These are phyloP conservation scores for Castor canadensis DNA, from an alignment of 2,113 vertebrate genomes.

Conservation along the genomic window DNA sequence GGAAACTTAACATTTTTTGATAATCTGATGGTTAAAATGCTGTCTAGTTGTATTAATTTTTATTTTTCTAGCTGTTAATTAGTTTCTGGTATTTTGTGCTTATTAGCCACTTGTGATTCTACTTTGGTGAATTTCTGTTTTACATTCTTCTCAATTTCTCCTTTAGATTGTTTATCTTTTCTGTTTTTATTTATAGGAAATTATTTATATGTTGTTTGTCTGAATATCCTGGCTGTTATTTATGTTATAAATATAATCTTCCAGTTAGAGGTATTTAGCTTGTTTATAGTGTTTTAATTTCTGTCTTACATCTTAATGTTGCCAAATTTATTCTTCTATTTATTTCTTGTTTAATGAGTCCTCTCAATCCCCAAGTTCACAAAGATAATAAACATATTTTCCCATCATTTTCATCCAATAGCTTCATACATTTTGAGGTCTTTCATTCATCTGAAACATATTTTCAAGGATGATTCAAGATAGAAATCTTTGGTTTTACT, in stretches of 20 bases:
- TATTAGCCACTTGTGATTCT: not conserved
- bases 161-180: constrained; percentile 42
- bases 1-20: not conserved
- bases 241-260: constrained; percentile 37
- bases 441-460: not conserved
- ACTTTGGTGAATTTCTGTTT: constrained; percentile 42
- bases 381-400: not conserved
- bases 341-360: not conserved
- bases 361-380: not conserved
- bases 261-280: constrained; percentile 38
- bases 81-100: not conserved
- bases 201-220: constrained; percentile 52
- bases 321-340: constrained; percentile 10
- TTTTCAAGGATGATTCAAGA: not conserved
- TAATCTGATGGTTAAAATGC: not conserved
- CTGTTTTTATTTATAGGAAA: constrained; percentile 59
- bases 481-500: not conserved
- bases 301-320: not conserved
- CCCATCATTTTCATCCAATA: not conserved
- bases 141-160: constrained; percentile 32
- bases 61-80: constrained; percentile 34
- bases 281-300: not conserved
- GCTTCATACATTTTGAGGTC: constrained; percentile 35
- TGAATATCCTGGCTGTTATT: constrained; percentile 40
- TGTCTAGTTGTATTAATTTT: not conserved